Percentiles rank a stretch among this genome's conserved stretches.
Conservation (phyloP, 1,140 invertebrate genomes). For the Diprion similis region DNA sequence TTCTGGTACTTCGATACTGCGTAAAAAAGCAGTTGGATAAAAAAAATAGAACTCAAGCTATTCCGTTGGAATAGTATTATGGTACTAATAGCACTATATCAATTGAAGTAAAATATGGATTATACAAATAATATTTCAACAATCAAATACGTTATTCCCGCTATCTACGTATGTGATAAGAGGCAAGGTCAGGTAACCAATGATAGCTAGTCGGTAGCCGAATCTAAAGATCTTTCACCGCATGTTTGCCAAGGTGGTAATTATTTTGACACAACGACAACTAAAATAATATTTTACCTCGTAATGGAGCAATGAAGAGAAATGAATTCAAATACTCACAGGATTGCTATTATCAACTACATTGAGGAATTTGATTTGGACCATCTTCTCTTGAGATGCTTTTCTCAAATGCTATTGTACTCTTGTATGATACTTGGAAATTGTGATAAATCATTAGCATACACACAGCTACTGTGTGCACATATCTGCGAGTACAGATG, state of each 20-base stretch:
- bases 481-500: background rate
- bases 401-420: background rate
- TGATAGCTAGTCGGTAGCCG: background rate
- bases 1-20: too few species aligned
- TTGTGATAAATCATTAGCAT: background rate
- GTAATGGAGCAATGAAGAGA: conserved; percentile 1
- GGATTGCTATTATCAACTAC: conserved; percentile 45
- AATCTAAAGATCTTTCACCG: background rate
- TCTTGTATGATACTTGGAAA: background rate
- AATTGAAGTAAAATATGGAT: background rate
- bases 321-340: conserved; percentile 37
- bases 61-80: background rate
- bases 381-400: conserved; percentile 35
- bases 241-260: background rate
- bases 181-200: conserved; percentile 4
- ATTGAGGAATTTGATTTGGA: conserved; percentile 49
- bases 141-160: background rate
- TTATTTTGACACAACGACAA: background rate
- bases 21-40: too few species aligned
- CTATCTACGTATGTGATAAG: background rate
- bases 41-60: too few species aligned
- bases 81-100: background rate
- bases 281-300: conserved; percentile 3
- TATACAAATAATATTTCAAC: background rate
- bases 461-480: background rate